These are phyloP conservation scores for Oxyura jamaicensis DNA, from an alignment of 2,113 vertebrate genomes.

Conservation along the genomic window DNA sequence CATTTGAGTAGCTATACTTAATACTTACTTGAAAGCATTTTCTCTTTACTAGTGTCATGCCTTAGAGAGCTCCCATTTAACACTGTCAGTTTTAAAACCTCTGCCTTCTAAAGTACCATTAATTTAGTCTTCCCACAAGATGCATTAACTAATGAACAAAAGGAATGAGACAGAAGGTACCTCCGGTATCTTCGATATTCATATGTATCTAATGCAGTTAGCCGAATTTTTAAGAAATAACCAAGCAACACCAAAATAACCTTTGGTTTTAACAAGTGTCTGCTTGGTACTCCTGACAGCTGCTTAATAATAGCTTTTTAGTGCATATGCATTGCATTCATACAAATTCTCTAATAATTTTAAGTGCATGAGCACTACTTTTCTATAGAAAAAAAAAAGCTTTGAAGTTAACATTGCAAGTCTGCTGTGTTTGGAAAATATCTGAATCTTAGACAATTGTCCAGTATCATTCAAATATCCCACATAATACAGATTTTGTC, in stretches of 20 bases:
- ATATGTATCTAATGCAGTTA: neutral
- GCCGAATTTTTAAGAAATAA: neutral
- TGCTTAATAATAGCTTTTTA: neutral
- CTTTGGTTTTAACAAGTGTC: neutral
- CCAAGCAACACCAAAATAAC: neutral
- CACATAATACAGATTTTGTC: neutral
- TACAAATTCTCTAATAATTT: neutral
- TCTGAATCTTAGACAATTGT: neutral
- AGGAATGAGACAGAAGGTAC: neutral
- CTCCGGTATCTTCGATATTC: no score
- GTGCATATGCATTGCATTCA: no score
- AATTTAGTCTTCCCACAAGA: neutral
- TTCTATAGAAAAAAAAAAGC: neutral
- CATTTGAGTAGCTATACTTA: slow-evolving; percentile 35
- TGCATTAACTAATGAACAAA: neutral
- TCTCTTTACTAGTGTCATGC: slow-evolving; percentile 59
- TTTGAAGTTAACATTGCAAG: neutral
- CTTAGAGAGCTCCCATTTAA: slow-evolving; percentile 42
- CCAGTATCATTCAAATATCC: neutral
- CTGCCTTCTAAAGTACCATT: neutral
- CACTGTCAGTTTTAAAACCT: neutral
- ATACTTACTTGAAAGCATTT: slow-evolving; percentile 66
- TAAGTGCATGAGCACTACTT: neutral
- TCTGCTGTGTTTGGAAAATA: neutral
- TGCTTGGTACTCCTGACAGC: neutral